A percentile compares a stretch with the other conserved stretches of the same genome.
Evolutionary conservation across 2,797 vertebrate genomes (phyloP).

Genomic region (Melanotaenia nigrans): DNA sequence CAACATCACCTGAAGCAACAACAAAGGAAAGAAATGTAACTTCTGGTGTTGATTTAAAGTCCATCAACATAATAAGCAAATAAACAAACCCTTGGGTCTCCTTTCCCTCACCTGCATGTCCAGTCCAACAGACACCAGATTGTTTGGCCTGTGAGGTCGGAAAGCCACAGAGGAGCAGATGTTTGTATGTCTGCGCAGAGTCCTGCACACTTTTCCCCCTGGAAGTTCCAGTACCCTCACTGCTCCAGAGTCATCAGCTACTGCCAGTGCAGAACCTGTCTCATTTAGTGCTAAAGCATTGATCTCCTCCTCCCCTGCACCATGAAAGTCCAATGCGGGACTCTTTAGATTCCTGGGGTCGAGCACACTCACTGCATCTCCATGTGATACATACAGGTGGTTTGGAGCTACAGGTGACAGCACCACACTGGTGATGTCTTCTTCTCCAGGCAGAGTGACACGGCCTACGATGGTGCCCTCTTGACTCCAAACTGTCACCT

Average conservation of each 20-base stretch:
- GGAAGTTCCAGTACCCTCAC: slow-evolving; percentile 90
- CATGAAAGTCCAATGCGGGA: slow-evolving; percentile 76
- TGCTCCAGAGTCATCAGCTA: slow-evolving; percentile 90
- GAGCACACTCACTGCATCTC: slow-evolving; percentile 85
- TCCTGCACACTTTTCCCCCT: slow-evolving; percentile 86
- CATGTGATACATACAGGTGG: slow-evolving; percentile 87
- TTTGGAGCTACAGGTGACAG: slow-evolving; percentile 82
- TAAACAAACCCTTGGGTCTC: background rate
- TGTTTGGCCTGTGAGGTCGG: slow-evolving; percentile 91
- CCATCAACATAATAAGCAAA: background rate
- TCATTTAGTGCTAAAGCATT: slow-evolving; percentile 90
- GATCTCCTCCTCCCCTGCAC: slow-evolving; percentile 92
- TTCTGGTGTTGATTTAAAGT: background rate
- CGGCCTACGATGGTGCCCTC: slow-evolving; percentile 77
- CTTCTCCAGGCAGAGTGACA: slow-evolving; percentile 72
- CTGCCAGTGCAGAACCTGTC: slow-evolving; percentile 83
- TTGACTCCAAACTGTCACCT: slow-evolving; percentile 87
- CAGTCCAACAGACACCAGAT: slow-evolving; percentile 93
- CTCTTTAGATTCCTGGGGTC: slow-evolving; percentile 86
- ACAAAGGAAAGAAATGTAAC: background rate
- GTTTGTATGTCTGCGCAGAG: slow-evolving; percentile 91
- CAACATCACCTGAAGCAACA: slow-evolving; percentile 87
- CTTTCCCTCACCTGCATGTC: slow-evolving; percentile 93
- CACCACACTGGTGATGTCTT: slow-evolving; percentile 84
- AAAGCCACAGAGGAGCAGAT: slow-evolving; percentile 95